Base-by-base conservation (phyloP, 2,113 vertebrate genomes). In the Zingel zingel region DNA sequence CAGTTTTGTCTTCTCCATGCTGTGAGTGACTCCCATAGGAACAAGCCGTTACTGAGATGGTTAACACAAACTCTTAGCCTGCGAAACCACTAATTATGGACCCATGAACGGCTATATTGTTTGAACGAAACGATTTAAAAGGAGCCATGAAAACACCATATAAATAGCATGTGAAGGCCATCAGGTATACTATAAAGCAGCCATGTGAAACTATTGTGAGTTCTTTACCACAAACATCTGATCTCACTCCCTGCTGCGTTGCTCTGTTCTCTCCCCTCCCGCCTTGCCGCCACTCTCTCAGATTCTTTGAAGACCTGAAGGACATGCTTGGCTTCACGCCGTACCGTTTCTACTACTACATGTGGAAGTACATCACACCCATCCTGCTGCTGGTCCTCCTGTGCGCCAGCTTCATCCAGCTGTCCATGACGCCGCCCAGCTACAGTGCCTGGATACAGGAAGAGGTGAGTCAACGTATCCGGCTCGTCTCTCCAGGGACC, bases 321-420 rank as follows among this genome's bases (percentile, higher is more conserved):
- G 98, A 99, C 88, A 99, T 99, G 98, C 94, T 99, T 89, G 98
- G 98, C 23, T 99, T 99, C 90, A 94, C 94, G 53, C 98, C 98
- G 45, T 96, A 93, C 88, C 96, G 90, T 27, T 99, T 97, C 90
- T 99, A 99, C 88, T 99, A 99, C 87, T 99, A 99, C 90, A 98
- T 97, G 95, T 99, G 98, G 98, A 99, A 99, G 94, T 99, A 96
- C 69, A 83, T 99, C 86, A 98, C 98, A 30, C 98, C 98, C 69
- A 83, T 97, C 77, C 94, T 99, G 71, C 91, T 99, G 57, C 66
- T 96, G 45, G 93, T 94, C 23, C 94, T 99, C 79, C 92, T 99
- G 63, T 80, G 92, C 72, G 94, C 96, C 90, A 99, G 97, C 74
- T 45, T 97, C 82, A 93, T 98, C 87, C 98, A 99, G 94, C 96